phyloP scores from a whole-genome alignment of 2,888 invertebrate species.

The Volucella zonaria region DNA sequence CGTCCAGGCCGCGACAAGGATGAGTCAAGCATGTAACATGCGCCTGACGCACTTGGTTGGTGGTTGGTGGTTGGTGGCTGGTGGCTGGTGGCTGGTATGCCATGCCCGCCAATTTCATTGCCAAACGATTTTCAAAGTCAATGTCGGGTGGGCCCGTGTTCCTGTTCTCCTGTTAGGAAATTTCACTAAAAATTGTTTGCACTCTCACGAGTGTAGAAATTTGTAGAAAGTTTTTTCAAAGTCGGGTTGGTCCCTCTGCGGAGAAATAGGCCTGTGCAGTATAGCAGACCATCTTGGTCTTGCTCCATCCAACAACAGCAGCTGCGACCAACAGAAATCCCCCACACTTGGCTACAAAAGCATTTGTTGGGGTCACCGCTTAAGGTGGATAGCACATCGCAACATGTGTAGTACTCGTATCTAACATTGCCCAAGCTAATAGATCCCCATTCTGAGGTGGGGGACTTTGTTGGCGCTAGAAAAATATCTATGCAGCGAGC shows the following conservation, averaged over 20 bases:
- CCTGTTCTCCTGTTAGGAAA: conserved; percentile 83
- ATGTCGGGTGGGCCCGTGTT: conserved; percentile 78
- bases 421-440: conserved; percentile 31
- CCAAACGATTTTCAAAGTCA: conserved; percentile 82
- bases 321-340: background rate
- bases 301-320: background rate
- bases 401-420: background rate
- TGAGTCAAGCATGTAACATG: conserved; percentile 24
- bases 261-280: conserved; percentile 36
- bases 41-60: conserved; percentile 8
- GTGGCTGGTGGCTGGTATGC: conserved; percentile 7
- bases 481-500: conserved; percentile 10
- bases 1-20: conserved; percentile 29
- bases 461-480: conserved; percentile 6
- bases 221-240: conserved; percentile 68
- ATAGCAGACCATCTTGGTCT: background rate
- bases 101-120: conserved; percentile 73
- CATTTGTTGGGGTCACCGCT: background rate
- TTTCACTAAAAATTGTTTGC: conserved; percentile 83
- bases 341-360: background rate
- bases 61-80: conserved; percentile 2
- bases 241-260: conserved; percentile 42
- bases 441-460: conserved; percentile 14
- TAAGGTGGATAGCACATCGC: conserved; percentile 4
- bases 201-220: conserved; percentile 81